Conservation (phyloP, 2,113 vertebrate genomes). For the Ceyx melanurus region DNA sequence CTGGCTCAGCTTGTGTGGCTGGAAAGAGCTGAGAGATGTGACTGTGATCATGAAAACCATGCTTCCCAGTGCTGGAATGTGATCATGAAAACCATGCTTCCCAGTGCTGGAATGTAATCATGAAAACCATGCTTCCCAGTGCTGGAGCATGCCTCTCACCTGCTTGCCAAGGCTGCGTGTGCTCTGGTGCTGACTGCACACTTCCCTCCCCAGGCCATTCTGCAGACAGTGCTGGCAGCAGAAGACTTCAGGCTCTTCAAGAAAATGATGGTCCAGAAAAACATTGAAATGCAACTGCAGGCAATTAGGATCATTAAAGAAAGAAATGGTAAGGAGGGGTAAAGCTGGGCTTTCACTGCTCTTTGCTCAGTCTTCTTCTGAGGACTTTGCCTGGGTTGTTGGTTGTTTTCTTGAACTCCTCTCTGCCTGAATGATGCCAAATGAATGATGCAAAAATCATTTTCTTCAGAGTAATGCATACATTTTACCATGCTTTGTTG, state of each 20-base stretch:
- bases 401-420: neutral
- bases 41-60: neutral
- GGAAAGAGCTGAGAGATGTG: neutral
- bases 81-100: neutral
- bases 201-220: slow-evolving; percentile 78
- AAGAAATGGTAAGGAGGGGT: slow-evolving; percentile 83
- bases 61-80: no score
- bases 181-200: no score
- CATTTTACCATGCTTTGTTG: neutral
- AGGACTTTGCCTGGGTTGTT: neutral
- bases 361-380: neutral
- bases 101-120: no score
- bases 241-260: slow-evolving; percentile 96
- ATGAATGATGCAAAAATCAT: neutral
- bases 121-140: neutral
- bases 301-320: slow-evolving; percentile 94
- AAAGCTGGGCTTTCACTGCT: neutral
- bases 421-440: neutral
- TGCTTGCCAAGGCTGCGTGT: no score
- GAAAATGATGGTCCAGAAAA: slow-evolving; percentile 96
- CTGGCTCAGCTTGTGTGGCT: neutral
- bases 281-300: slow-evolving; percentile 96
- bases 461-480: neutral
- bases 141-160: no score
- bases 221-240: slow-evolving; percentile 92